Conservation (phyloP, 1,140 invertebrate genomes). For the Listronotus bonariensis region DNA sequence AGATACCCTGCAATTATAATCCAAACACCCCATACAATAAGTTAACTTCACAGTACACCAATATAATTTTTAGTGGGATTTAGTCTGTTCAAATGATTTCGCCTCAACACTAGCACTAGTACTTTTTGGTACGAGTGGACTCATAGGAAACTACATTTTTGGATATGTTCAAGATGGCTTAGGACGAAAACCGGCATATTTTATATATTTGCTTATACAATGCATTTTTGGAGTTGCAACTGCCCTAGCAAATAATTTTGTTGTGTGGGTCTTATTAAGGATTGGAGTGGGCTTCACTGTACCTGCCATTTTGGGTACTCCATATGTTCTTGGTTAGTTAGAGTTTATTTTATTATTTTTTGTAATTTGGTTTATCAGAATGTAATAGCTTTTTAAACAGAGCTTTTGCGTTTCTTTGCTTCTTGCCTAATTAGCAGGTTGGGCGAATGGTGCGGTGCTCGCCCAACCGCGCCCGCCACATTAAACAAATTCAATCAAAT, state of each 20-base stretch:
- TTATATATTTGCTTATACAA: constrained; percentile 75
- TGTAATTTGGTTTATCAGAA: too few species aligned
- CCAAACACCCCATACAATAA: too few species aligned
- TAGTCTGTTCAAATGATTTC: constrained; percentile 75
- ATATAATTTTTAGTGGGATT: constrained; percentile 68
- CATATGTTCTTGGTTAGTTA: constrained; percentile 73
- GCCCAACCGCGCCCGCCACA: too few species aligned
- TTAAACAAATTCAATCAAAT: too few species aligned
- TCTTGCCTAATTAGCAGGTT: too few species aligned
- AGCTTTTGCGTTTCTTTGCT: too few species aligned
- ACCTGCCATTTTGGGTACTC: constrained; percentile 77
- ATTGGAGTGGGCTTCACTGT: constrained; percentile 79
- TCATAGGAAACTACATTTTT: constrained; percentile 81
- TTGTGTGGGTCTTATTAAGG: constrained; percentile 70
- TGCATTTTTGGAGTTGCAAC: constrained; percentile 76
- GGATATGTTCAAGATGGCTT: constrained; percentile 76
- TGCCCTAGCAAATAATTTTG: constrained; percentile 73
- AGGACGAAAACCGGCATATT: constrained; percentile 77
- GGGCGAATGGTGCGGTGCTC: too few species aligned
- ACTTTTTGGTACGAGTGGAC: constrained; percentile 74
- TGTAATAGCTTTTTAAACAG: too few species aligned
- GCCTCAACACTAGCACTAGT: constrained; percentile 74
- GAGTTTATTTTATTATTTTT: too few species aligned
- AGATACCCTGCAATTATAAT: too few species aligned
- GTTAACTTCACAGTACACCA: background rate